Base-by-base conservation (phyloP, 2,888 invertebrate species). In the Dryocosmus kuriphilus region DNA sequence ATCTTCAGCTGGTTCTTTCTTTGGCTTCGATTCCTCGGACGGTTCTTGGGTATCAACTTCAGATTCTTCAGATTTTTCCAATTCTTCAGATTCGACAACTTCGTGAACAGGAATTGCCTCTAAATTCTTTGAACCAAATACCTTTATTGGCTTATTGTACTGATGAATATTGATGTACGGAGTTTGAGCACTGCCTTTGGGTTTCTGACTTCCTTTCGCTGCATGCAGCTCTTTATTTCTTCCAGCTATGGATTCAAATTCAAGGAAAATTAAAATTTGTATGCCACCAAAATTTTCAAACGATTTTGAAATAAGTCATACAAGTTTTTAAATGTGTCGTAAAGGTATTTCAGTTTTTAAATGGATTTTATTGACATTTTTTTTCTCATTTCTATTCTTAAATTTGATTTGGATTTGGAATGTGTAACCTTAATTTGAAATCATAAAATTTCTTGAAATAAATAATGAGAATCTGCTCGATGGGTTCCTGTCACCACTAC, bases 81-180 rank as follows among this genome's bases (percentile, higher is more conserved):
- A 77, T 83, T 77, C 74, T 75, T 79, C 24, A 2, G 79, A 77
- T 83, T 77, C 74, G 75, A 78, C 24, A 71, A 24, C 61, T 67
- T 85, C 82, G 41, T 83, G 81, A 75, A 85, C 80, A 65, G 88
- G 82, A 75, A 87, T 82, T 67, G 77, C 75, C 80, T 85, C 85
- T 57, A 87, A 86, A 76, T 89, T 82, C 61, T 86, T 88, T 78
- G 92, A 92, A 81, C 93, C 93, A 88, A 92, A 88, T 74, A 92
- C 85, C 7, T 93, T 93, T 79, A 93, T 92, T 85, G 92, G 90
- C 90, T 46, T 19, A 51, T 51, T 30, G 19, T 51, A 30, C 46
- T 51, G 27, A 71, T 51, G 27, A 71, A 51, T 71, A 71, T 30
- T 32, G 11, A 22, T 11, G 30, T 71, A n/a, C 32, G 71, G 30